Percentiles rank a stretch among this genome's conserved stretches.
Conservation (phyloP, 1,140 invertebrate genomes). For the Antheraea mylitta region DNA sequence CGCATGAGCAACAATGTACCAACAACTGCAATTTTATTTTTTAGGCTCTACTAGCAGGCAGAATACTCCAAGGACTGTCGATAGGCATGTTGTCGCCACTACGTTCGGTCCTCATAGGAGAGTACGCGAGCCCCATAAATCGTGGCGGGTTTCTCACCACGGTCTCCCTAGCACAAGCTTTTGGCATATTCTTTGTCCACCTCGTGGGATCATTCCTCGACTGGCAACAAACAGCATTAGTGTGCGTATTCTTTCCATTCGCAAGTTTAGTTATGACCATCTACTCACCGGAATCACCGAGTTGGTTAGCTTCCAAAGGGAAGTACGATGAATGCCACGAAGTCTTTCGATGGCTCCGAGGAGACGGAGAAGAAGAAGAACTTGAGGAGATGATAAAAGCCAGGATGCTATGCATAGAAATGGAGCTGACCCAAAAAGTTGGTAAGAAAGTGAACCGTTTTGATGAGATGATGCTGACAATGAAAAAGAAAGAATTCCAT, state of each 20-base stretch:
- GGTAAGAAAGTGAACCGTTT: slow-evolving; percentile 23
- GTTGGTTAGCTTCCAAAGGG: slow-evolving; percentile 80
- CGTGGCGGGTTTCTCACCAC: slow-evolving; percentile 78
- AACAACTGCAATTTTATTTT: slow-evolving; percentile 3
- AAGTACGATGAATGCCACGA: slow-evolving; percentile 63
- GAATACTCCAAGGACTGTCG: slow-evolving; percentile 49
- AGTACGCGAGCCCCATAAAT: slow-evolving; percentile 72
- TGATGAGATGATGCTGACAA: slow-evolving; percentile 23
- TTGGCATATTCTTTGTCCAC: slow-evolving; percentile 79
- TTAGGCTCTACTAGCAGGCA: slow-evolving; percentile 41
- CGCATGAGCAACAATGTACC: too few species aligned
- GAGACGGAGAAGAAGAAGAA: slow-evolving; percentile 55
- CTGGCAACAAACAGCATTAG: slow-evolving; percentile 77
- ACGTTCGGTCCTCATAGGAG: slow-evolving; percentile 54
- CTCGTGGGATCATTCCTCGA: slow-evolving; percentile 77
- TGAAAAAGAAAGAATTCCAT: slow-evolving; percentile 53
- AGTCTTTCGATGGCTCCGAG: slow-evolving; percentile 73
- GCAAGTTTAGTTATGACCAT: slow-evolving; percentile 64
- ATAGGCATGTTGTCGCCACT: slow-evolving; percentile 47
- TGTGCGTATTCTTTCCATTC: slow-evolving; percentile 71
- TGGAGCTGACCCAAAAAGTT: slow-evolving; percentile 18
- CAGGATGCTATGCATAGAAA: slow-evolving; percentile 33
- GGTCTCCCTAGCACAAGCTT: slow-evolving; percentile 69
- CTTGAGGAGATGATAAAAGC: slow-evolving; percentile 56
- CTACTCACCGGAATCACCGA: slow-evolving; percentile 84